These are phyloP conservation scores for Aphodius sticticus DNA, from an alignment of 2,888 invertebrate species.

Conservation along the genomic window DNA sequence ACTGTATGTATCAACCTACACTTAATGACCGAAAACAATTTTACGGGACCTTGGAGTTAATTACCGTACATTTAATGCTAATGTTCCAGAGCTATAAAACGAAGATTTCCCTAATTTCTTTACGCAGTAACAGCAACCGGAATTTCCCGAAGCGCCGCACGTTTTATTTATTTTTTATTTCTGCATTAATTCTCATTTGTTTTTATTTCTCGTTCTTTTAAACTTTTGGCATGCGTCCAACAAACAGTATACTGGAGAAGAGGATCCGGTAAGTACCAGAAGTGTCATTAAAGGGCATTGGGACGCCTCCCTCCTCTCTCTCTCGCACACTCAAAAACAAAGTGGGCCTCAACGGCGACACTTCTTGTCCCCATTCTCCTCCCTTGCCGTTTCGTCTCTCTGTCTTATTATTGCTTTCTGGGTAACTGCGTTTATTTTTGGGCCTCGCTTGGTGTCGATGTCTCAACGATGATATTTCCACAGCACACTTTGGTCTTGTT, in stretches of 20 bases:
- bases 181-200: conserved; percentile 46
- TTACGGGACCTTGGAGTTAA: too few relatives aligned
- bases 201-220: conserved; percentile 60
- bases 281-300: conserved; percentile 16
- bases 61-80: too few relatives aligned
- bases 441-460: background rate
- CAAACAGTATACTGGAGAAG: conserved; percentile 82
- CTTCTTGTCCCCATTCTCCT: background rate
- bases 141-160: background rate
- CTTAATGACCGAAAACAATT: too few relatives aligned
- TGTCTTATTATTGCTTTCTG: background rate
- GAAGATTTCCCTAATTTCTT: background rate
- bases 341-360: too few relatives aligned
- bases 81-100: background rate
- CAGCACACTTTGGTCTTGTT: background rate
- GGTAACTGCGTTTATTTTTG: conserved; percentile 5
- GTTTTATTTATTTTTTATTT: conserved; percentile 31
- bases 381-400: conserved; percentile 5
- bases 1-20: too few relatives aligned
- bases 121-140: background rate
- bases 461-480: background rate
- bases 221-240: conserved; percentile 63
- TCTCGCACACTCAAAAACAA: background rate
- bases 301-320: conserved; percentile 9
- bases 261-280: conserved; percentile 76